These are phyloP conservation scores for Macquaria australasica DNA, from an alignment of 2,113 vertebrate species.

Conservation along the genomic window DNA sequence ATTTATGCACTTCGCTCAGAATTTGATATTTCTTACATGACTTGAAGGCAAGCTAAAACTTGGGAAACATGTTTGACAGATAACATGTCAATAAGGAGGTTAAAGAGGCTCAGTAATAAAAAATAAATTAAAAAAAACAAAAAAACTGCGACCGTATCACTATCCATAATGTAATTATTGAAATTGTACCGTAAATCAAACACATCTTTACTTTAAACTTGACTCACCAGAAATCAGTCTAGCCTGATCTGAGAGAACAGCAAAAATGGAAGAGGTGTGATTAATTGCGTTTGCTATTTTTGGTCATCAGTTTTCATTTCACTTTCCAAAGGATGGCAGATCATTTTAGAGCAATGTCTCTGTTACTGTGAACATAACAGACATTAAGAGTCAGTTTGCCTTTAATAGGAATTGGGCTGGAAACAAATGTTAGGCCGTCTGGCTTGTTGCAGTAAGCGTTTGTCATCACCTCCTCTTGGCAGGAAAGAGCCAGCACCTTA, in stretches of 20 bases:
- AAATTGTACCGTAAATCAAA: neutral
- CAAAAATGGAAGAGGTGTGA: neutral
- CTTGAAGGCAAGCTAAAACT: neutral
- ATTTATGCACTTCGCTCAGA: too few relatives aligned
- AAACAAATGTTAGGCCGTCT: slow-evolving; percentile 33
- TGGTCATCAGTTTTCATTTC: slow-evolving; percentile 8
- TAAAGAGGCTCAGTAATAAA: neutral
- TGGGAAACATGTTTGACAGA: neutral
- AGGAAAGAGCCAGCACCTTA: slow-evolving; percentile 33
- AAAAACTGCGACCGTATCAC: too few relatives aligned
- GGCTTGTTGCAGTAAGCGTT: slow-evolving; percentile 21
- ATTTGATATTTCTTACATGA: neutral
- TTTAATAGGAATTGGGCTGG: slow-evolving; percentile 14
- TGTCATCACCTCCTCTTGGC: slow-evolving; percentile 44
- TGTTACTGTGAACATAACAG: slow-evolving; percentile 13
- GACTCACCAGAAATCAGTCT: slow-evolving; percentile 4
- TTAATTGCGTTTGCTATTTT: slow-evolving; percentile 15
- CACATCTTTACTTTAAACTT: neutral
- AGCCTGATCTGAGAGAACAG: neutral
- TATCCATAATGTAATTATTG: neutral
- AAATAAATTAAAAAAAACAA: neutral
- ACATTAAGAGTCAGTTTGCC: slow-evolving; percentile 14
- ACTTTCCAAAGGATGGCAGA: slow-evolving; percentile 4
- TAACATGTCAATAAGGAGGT: neutral
- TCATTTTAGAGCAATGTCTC: slow-evolving; percentile 11